A percentile compares a stretch with the other conserved stretches of the same genome.
phyloP scores from a whole-genome alignment of 2,797 vertebrate species.

The Pteropus rufus region DNA sequence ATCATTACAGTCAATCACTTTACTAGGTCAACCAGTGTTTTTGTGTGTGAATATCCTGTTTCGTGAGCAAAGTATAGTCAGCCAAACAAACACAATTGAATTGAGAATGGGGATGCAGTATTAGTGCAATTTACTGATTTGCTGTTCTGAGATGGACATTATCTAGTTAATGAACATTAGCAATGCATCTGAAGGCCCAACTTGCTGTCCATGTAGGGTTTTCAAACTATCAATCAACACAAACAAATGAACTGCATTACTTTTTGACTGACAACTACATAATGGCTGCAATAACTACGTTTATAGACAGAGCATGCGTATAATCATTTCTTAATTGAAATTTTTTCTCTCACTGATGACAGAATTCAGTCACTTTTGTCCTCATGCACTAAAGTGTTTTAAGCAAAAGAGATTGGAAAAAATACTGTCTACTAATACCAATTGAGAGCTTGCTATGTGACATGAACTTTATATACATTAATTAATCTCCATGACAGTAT shows the following conservation, averaged over 20 bases:
- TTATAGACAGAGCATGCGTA: not conserved
- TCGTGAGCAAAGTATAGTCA: not conserved
- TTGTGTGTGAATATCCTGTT: not conserved
- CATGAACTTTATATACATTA: not conserved
- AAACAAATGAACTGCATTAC: not conserved
- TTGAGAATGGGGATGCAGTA: not conserved
- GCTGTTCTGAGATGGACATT: not conserved
- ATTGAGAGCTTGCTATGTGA: not conserved
- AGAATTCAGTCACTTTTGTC: not conserved
- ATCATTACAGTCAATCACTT: not conserved
- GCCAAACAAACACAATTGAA: not conserved
- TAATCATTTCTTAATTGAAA: not conserved
- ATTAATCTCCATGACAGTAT: not conserved
- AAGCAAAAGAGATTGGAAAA: not conserved
- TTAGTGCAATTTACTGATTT: not conserved
- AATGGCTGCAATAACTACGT: not conserved
- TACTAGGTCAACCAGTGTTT: not conserved
- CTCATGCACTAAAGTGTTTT: not conserved
- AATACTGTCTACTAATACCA: not conserved
- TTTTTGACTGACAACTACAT: constrained; percentile 12
- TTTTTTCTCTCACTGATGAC: not conserved
- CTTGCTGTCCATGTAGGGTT: not conserved
- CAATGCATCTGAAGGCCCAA: not conserved
- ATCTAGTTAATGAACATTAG: not conserved
- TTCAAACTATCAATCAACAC: not conserved